phyloP scores from a whole-genome alignment of 2,888 invertebrate species.

The Dryobota labecula region DNA sequence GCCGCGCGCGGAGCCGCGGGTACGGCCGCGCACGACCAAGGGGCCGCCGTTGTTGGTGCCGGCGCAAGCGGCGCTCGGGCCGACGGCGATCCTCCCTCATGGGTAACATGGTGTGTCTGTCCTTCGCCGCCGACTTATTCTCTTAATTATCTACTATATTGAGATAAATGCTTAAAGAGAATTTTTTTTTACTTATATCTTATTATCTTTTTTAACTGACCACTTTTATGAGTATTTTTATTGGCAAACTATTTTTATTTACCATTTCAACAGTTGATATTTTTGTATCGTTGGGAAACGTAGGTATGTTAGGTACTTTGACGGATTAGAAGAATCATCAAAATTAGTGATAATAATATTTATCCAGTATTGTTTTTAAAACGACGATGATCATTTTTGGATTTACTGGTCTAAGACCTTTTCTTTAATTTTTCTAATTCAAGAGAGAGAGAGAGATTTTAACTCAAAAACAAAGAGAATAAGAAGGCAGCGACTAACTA shows the following conservation, averaged over 20 bases:
- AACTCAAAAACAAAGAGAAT: conserved; percentile 79
- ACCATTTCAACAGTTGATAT: background rate
- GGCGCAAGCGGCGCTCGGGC: conserved; percentile 86
- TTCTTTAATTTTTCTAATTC: background rate
- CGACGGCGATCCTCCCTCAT: conserved; percentile 86
- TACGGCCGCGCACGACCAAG: conserved; percentile 80
- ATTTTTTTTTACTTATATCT: too few relatives aligned
- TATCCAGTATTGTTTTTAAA: conserved; percentile 1
- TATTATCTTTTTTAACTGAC: background rate
- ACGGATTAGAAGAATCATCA: background rate
- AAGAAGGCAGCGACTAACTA: conserved; percentile 82
- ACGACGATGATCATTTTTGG: background rate
- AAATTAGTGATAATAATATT: background rate
- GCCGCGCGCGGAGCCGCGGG: conserved; percentile 81
- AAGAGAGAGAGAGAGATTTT: too few relatives aligned
- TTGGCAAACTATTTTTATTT: background rate
- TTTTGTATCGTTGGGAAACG: background rate
- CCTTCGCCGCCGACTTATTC: conserved; percentile 80
- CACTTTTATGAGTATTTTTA: background rate
- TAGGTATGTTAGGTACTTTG: background rate
- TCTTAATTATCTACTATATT: conserved; percentile 65
- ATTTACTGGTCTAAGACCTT: background rate
- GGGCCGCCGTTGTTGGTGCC: conserved; percentile 86
- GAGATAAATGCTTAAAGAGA: background rate
- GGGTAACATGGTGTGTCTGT: conserved; percentile 90